Conservation (phyloP, 2,797 vertebrate genomes). For the Picus viridis region DNA sequence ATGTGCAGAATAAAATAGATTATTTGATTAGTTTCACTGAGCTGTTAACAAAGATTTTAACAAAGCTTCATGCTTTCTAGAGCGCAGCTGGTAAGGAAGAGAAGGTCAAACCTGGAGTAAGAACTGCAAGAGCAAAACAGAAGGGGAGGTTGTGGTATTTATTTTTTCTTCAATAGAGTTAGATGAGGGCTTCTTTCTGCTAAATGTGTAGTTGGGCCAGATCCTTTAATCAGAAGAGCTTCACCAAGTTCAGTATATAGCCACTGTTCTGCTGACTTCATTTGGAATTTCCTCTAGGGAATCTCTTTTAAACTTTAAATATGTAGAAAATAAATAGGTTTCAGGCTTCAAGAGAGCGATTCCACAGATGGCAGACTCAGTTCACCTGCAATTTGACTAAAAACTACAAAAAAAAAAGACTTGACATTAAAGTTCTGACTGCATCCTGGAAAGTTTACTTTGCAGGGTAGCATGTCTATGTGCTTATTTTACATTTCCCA, state of each 20-base stretch:
- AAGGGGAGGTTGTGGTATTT: background rate
- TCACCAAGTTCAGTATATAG: background rate
- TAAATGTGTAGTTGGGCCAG: background rate
- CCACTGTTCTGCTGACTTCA: background rate
- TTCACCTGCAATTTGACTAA: background rate
- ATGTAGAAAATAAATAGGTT: constrained; percentile 22
- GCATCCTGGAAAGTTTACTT: background rate
- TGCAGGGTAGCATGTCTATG: background rate
- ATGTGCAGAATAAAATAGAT: background rate
- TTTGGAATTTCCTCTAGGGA: background rate
- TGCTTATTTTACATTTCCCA: background rate
- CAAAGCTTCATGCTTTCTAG: background rate
- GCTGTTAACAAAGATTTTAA: background rate
- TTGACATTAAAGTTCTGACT: constrained; percentile 8
- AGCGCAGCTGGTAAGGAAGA: background rate
- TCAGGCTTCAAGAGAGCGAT: background rate
- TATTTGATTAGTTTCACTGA: background rate
- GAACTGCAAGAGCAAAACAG: background rate
- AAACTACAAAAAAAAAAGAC: background rate
- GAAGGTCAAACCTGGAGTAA: background rate
- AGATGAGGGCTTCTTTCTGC: background rate
- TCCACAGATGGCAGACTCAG: background rate
- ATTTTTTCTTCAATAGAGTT: background rate
- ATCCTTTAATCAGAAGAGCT: background rate
- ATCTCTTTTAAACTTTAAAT: background rate